Evolutionary conservation across 2,797 vertebrate species (phyloP).

Genomic region (Tragopan temminckii): DNA sequence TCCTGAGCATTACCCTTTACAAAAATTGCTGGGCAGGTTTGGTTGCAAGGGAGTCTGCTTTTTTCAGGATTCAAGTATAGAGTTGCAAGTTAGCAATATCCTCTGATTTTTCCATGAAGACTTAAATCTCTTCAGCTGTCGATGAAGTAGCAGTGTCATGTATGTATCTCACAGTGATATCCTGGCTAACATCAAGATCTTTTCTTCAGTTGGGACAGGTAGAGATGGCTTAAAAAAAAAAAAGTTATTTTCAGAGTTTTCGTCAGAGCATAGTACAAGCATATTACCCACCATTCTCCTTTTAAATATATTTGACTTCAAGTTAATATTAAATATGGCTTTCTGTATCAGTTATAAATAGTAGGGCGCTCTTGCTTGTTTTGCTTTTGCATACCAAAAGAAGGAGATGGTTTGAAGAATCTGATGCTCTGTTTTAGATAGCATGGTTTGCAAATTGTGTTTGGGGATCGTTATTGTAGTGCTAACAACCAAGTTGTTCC

Average conservation of each 20-base stretch:
- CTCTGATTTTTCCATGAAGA: background rate
- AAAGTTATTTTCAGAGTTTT: background rate
- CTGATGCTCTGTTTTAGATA: background rate
- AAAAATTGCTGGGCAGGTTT: background rate
- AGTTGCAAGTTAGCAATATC: background rate
- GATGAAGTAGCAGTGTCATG: background rate
- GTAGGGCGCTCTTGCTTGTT: background rate
- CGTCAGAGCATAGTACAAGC: fast-evolving
- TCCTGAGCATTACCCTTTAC: background rate
- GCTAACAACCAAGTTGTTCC: background rate
- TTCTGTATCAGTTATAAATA: background rate
- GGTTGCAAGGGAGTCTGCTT: background rate
- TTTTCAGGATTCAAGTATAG: background rate
- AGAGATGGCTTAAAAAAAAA: background rate
- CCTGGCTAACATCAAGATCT: background rate
- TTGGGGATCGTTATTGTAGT: background rate
- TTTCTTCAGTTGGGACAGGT: background rate
- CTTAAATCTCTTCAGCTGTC: background rate
- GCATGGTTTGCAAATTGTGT: background rate
- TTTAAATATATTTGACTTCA: background rate
- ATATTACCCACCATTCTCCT: background rate
- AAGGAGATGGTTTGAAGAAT: background rate
- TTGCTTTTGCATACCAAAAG: background rate
- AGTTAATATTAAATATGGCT: background rate
- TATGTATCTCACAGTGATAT: background rate